These are phyloP conservation scores for Teinopalpus imperialis DNA, from an alignment of 2,888 invertebrate species.

Conservation along the genomic window DNA sequence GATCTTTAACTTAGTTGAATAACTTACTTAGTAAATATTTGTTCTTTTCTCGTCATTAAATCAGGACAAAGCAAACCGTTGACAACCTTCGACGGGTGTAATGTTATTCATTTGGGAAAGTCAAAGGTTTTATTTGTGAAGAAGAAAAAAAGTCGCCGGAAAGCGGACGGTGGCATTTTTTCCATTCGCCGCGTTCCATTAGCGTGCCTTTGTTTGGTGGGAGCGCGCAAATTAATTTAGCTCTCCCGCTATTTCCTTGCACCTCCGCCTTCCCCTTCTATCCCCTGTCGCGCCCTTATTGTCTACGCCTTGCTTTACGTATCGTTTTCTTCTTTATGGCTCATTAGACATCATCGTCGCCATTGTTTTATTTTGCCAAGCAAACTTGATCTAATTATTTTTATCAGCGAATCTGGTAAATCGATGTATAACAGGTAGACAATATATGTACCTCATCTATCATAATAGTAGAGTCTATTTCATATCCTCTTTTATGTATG, in stretches of 20 bases:
- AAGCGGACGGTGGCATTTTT: slow-evolving; percentile 83
- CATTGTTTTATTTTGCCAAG: slow-evolving; percentile 77
- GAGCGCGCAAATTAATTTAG: slow-evolving; percentile 82
- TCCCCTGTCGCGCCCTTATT: slow-evolving; percentile 74
- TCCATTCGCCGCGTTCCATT: slow-evolving; percentile 82
- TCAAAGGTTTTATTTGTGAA: slow-evolving; percentile 78
- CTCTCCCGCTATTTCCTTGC: slow-evolving; percentile 80
- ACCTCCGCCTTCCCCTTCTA: slow-evolving; percentile 53
- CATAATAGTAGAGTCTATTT: too few relatives aligned
- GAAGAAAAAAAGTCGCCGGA: slow-evolving; percentile 72
- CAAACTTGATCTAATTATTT: slow-evolving; percentile 75
- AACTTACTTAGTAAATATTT: slow-evolving; percentile 27
- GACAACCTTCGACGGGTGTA: slow-evolving; percentile 72
- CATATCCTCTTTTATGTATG: too few relatives aligned
- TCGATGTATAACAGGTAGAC: slow-evolving; percentile 30
- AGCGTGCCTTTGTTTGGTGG: slow-evolving; percentile 83
- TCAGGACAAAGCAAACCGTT: slow-evolving; percentile 65
- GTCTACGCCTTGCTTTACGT: slow-evolving; percentile 81
- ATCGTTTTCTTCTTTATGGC: slow-evolving; percentile 83
- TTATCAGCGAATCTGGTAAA: slow-evolving; percentile 62
- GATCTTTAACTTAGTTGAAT: slow-evolving; percentile 3
- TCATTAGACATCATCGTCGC: slow-evolving; percentile 80
- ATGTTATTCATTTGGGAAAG: slow-evolving; percentile 80
- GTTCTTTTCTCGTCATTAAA: slow-evolving; percentile 69
- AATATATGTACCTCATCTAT: too few relatives aligned